A percentile compares a stretch with the other conserved stretches of the same genome.
These are phyloP conservation scores for Monodelphis domestica DNA, from an alignment of 2,797 vertebrate species.

Conservation along the genomic window DNA sequence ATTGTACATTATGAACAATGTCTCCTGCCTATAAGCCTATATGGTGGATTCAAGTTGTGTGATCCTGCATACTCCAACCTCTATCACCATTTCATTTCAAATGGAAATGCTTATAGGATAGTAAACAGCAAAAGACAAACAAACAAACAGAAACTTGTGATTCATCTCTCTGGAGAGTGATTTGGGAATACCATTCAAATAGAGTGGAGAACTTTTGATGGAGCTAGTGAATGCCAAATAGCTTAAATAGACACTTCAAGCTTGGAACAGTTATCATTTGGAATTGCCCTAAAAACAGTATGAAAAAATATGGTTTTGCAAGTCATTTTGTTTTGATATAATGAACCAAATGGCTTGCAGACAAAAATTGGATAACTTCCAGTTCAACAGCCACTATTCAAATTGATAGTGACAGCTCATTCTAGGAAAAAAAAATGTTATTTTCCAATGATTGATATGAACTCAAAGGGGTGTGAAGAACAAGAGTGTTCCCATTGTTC, in stretches of 20 bases:
- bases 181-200: not conserved
- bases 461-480: slow-evolving; percentile 86
- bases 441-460: slow-evolving; percentile 87
- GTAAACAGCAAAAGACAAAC: not conserved
- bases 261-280: not conserved
- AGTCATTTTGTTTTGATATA: slow-evolving; percentile 80
- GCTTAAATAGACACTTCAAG: slow-evolving; percentile 54
- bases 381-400: slow-evolving; percentile 81
- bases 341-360: slow-evolving; percentile 81
- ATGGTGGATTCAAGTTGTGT: not conserved
- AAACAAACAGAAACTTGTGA: not conserved
- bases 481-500: slow-evolving; percentile 75
- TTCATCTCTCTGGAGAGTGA: not conserved
- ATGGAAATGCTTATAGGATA: not conserved
- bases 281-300: slow-evolving; percentile 63
- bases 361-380: slow-evolving; percentile 85
- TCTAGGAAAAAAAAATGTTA: slow-evolving; percentile 82
- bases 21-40: not conserved
- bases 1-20: not conserved
- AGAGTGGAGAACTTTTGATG: not conserved
- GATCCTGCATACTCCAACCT: not conserved
- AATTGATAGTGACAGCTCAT: slow-evolving; percentile 86
- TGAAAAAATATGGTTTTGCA: slow-evolving; percentile 75
- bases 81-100: not conserved
- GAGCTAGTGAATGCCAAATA: slow-evolving; percentile 36